Base-by-base conservation (phyloP, 2,797 vertebrate genomes). In the Gambusia yucatana region DNA sequence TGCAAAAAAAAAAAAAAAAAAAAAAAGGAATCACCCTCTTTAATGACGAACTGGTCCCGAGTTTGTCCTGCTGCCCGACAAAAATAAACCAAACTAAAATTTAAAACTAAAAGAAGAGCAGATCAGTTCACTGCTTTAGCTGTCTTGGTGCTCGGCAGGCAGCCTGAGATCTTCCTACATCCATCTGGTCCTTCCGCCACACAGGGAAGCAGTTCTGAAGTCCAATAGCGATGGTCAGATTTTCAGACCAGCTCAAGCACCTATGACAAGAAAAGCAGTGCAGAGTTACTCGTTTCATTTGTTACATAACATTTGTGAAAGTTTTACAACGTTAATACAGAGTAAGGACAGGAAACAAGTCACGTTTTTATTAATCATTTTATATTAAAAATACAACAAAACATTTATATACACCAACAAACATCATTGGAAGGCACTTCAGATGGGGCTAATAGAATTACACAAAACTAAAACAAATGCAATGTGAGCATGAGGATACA, bases 221-320 rank as follows among this genome's bases (percentile, higher is more conserved):
- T 67, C 59, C 20, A 44, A 76, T 63, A 71, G 84, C 73, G 80
- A 79, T 46, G 4, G 5, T 22, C 25, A 44, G 80, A 76, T 69
- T 80, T 82, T 96, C 97, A 99, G 93, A 99, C 97, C 73, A 99
- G 96, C 93, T 99, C 98, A 82, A 99, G 97, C 93, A 99, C 98
- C 98, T 98, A 92, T 67, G 30, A 20, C 74, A 79, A 88, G 82
- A 90, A 30, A 84, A 65, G 72, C 80, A 65, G 4, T 13, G 0
- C 17, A n/a, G 61, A 0, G 9, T 3, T 36, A 52, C 9, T 36
- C 1, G 8, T 75, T 11, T 55, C 7, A 59, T 69, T 41, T 0
- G 22, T 20, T 44, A 69, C n/a, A 22, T 33, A 7, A 63, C 30
- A 13, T 57, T 13, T n/a, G n/a, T 30, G 5, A 39, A 36, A 14